These are phyloP conservation scores for Mastigias papua DNA, from an alignment of 30 jellyfish, hydroid and myxozoan species.

Conservation along the genomic window DNA sequence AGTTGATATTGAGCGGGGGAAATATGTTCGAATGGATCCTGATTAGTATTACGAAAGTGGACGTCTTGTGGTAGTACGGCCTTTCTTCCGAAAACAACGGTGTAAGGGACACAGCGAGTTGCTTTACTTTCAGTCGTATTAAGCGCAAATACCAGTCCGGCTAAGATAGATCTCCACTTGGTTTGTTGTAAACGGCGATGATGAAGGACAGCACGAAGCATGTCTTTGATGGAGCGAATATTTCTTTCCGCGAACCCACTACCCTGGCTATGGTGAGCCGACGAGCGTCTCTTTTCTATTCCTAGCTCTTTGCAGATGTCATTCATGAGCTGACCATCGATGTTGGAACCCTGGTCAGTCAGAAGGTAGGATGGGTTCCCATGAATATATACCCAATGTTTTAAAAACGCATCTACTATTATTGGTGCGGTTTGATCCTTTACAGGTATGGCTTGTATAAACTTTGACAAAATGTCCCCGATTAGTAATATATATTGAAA, in stretches of 20 bases:
- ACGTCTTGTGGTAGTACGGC: conserved; percentile 63
- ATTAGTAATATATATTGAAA: conserved; percentile 36
- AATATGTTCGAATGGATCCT: conserved; percentile 4
- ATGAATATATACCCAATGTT: conserved; percentile 30
- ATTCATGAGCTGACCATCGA: conserved; percentile 50
- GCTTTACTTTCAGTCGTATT: conserved; percentile 63
- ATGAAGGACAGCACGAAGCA: conserved; percentile 52
- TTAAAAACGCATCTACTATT: conserved; percentile 23
- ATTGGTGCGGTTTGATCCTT: conserved; percentile 69
- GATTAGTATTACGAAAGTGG: conserved; percentile 13
- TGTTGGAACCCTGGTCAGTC: conserved; percentile 73
- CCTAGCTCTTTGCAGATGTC: conserved; percentile 51
- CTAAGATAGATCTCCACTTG: conserved; percentile 46
- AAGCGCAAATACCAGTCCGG: conserved; percentile 51
- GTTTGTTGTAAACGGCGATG: conserved; percentile 49
- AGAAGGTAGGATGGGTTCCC: conserved; percentile 62
- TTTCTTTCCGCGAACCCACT: conserved; percentile 70
- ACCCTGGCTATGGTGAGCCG: conserved; percentile 76
- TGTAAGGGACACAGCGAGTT: conserved; percentile 50
- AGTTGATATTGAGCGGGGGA: conserved; percentile 18
- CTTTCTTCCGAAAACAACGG: conserved; percentile 56
- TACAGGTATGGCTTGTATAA: conserved; percentile 46
- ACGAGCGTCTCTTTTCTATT: conserved; percentile 66
- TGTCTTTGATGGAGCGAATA: conserved; percentile 65
- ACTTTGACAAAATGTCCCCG: conserved; percentile 48